These are phyloP conservation scores for Strix uralensis DNA, from an alignment of 2,113 vertebrate species.

Conservation along the genomic window DNA sequence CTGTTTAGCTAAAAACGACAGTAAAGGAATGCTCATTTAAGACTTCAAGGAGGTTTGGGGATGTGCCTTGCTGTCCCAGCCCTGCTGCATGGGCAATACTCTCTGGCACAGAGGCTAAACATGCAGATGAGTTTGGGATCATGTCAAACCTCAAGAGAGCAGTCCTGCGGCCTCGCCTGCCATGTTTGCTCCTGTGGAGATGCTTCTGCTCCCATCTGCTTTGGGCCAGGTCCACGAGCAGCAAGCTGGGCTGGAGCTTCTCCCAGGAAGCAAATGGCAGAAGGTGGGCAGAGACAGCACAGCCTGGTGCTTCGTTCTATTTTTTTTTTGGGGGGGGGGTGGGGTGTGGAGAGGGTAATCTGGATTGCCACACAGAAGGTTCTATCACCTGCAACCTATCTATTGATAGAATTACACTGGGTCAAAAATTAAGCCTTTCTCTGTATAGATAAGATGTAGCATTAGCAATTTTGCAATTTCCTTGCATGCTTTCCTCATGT, in stretches of 20 bases:
- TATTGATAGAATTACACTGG: not conserved
- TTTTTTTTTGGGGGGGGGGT: too few species aligned
- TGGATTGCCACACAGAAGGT: not conserved
- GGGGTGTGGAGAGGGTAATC: not conserved
- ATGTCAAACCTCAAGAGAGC: not conserved
- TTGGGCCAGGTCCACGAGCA: not conserved
- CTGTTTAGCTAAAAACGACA: not conserved
- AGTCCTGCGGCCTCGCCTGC: not conserved
- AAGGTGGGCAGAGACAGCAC: not conserved
- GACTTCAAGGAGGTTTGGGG: not conserved
- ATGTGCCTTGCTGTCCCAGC: not conserved
- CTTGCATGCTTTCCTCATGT: not conserved
- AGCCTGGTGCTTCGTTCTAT: not conserved
- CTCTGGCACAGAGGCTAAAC: not conserved
- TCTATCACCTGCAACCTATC: not conserved
- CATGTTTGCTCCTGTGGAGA: not conserved
- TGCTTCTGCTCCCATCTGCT: not conserved
- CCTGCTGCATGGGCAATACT: fast-evolving
- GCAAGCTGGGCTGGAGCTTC: not conserved
- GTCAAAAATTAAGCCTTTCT: not conserved
- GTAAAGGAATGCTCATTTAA: not conserved
- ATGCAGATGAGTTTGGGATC: not conserved
- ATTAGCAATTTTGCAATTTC: not conserved
- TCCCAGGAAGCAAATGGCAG: not conserved
- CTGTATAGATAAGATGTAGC: not conserved